These are phyloP conservation scores for Poeciliopsis infans DNA, from an alignment of 2,797 vertebrate genomes.

Conservation along the genomic window DNA sequence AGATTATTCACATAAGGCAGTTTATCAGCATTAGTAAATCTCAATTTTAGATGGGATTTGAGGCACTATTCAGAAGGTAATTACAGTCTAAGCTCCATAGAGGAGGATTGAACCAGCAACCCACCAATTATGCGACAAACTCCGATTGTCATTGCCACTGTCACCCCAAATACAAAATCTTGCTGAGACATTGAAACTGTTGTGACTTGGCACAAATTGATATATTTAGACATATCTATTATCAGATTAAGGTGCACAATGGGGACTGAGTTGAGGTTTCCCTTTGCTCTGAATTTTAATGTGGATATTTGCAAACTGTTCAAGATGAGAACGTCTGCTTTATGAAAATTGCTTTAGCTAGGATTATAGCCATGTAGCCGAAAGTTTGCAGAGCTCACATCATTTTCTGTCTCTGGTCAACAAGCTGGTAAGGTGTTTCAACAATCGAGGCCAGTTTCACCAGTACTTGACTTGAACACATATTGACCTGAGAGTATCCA, in stretches of 20 bases:
- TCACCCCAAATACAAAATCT: not conserved
- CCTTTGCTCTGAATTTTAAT: not conserved
- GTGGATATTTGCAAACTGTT: not conserved
- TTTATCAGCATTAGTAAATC: too few species aligned
- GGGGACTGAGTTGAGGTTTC: not conserved
- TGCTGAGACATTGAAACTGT: not conserved
- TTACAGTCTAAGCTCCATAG: too few species aligned
- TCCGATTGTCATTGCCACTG: too few species aligned
- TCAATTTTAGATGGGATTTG: too few species aligned
- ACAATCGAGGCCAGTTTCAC: constrained; percentile 25
- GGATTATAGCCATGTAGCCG: constrained; percentile 1
- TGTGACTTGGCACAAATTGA: not conserved
- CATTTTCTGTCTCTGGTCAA: constrained; percentile 20
- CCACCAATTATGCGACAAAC: too few species aligned
- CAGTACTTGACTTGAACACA: constrained; percentile 34
- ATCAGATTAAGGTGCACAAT: not conserved
- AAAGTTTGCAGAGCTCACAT: constrained; percentile 12
- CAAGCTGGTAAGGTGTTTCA: constrained; percentile 16
- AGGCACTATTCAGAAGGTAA: too few species aligned
- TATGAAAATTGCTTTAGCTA: constrained; percentile 12
- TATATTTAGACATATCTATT: not conserved
- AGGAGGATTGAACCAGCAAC: too few species aligned
- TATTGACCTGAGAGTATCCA: constrained; percentile 55
- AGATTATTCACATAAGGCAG: too few species aligned
- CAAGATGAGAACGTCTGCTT: constrained; percentile 7